A percentile compares a stretch with the other conserved stretches of the same genome.
Conservation (phyloP, 2,888 invertebrate species). For the Conops quadrifasciatus region DNA sequence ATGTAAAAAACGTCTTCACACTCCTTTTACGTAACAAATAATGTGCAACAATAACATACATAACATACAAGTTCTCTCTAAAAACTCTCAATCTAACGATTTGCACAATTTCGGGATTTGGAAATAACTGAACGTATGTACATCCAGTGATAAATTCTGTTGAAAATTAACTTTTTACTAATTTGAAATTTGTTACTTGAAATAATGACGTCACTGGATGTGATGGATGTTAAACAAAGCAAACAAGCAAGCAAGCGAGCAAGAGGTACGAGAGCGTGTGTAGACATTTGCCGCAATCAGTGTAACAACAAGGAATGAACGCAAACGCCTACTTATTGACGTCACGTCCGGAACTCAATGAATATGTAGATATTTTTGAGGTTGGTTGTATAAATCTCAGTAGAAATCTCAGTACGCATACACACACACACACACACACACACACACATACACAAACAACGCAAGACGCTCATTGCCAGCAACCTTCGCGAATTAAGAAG, state of each 20-base stretch:
- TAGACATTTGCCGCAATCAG: conserved; percentile 41
- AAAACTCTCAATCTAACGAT: too few relatives aligned
- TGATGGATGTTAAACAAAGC: conserved; percentile 16
- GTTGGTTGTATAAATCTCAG: conserved; percentile 46
- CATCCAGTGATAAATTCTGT: too few relatives aligned
- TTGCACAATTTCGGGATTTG: too few relatives aligned
- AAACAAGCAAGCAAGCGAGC: conserved; percentile 27
- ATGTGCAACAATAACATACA: too few relatives aligned
- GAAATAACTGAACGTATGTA: too few relatives aligned
- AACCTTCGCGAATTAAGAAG: not conserved
- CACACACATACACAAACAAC: not conserved
- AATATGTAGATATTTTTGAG: too few relatives aligned
- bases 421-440: not conserved
- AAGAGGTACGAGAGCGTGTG: conserved; percentile 33
- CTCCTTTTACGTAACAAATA: too few relatives aligned
- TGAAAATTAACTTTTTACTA: not conserved
- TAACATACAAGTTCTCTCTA: too few relatives aligned
- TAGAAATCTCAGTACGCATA: conserved; percentile 50
- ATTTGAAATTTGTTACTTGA: not conserved
- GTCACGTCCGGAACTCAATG: conserved; percentile 62
- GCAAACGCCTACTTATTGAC: conserved; percentile 65
- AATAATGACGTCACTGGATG: conserved; percentile 11
- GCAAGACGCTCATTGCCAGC: not conserved
- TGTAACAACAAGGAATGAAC: conserved; percentile 53
- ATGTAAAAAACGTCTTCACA: too few relatives aligned